Evolutionary conservation across 2,888 invertebrate genomes (phyloP), one percentile per base, ranked within the genome.

Genomic region (Troilus luridus): DNA sequence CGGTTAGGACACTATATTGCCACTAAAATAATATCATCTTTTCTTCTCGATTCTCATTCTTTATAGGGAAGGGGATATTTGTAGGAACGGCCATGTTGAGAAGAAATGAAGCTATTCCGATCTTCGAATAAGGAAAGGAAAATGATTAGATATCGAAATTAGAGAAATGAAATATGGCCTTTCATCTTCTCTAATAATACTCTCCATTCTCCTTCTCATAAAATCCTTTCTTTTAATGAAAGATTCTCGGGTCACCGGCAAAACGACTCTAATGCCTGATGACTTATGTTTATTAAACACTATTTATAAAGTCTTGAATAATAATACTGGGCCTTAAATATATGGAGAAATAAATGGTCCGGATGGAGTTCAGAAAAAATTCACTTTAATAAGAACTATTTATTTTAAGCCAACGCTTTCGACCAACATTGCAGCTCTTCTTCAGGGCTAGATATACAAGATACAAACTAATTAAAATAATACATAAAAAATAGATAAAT

Each of bases 161-260:
- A 77, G 72, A 77, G 72, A 77, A 77, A 77, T 77, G 72, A 77
- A 77, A 77, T 77, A 77, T 77, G 9, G 72, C 72, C 72, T 77
- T 77, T 77, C 27, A 77, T 77, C 72, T 77, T 17, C 72, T 77
- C 41, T 77, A 77, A 77, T 77, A 77, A 77, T 77, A 41, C 72
- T 17, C 72, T 77, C 72, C 72, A 77, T 77, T 77, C 72, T 77
- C 6, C 8, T 27, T 0, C 7, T 19, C 72, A 41, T 77, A 77
- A 77, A 77, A 77, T 77, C 72, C 72, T 19, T 41, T 77, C 72
- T 27, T 77, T 77, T 77, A 77, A 77, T 77, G 72, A 77, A 77
- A 77, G 72, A 77, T 77, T 77, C 72, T 77, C 27, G 27, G 19
- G 41, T 77, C 72, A 19, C 41, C 2, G 41, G 12, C 27, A 41